Evolutionary conservation across 2,888 invertebrate genomes (phyloP).

Genomic region (Proisotoma minuta): DNA sequence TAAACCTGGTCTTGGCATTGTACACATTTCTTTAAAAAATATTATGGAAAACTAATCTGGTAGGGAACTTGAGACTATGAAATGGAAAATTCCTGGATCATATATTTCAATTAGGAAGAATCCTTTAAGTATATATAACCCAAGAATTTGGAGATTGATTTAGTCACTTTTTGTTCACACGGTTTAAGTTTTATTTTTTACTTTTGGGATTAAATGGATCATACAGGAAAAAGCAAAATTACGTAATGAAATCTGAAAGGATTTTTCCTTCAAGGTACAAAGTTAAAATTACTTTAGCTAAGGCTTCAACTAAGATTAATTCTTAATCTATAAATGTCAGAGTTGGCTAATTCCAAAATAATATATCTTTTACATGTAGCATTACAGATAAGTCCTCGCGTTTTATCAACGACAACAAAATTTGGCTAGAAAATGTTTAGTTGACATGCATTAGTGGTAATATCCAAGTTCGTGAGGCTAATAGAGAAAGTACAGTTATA

Average conservation of each 20-base stretch:
- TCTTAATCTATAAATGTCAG: too few relatives aligned
- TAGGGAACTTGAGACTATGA: too few relatives aligned
- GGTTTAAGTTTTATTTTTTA: background rate
- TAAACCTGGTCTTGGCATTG: too few relatives aligned
- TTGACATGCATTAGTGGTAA: conserved; percentile 25
- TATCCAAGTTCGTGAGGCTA: conserved; percentile 8
- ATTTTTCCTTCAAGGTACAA: background rate
- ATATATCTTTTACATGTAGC: too few relatives aligned
- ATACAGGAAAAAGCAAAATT: conserved; percentile 6
- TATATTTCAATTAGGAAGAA: background rate
- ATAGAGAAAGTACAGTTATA: background rate
- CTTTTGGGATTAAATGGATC: conserved; percentile 11
- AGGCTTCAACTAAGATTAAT: background rate
- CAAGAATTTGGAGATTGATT: background rate
- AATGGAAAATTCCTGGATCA: too few relatives aligned
- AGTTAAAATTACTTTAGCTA: background rate
- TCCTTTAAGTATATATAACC: background rate
- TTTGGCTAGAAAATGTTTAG: conserved; percentile 17
- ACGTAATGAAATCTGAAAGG: background rate
- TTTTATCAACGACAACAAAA: too few relatives aligned
- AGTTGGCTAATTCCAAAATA: too few relatives aligned
- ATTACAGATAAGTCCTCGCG: too few relatives aligned
- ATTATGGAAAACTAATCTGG: too few relatives aligned
- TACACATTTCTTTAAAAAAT: too few relatives aligned
- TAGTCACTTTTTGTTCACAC: background rate